Base-by-base conservation (phyloP, 1,140 invertebrate genomes). In the Drosophila suzukii region DNA sequence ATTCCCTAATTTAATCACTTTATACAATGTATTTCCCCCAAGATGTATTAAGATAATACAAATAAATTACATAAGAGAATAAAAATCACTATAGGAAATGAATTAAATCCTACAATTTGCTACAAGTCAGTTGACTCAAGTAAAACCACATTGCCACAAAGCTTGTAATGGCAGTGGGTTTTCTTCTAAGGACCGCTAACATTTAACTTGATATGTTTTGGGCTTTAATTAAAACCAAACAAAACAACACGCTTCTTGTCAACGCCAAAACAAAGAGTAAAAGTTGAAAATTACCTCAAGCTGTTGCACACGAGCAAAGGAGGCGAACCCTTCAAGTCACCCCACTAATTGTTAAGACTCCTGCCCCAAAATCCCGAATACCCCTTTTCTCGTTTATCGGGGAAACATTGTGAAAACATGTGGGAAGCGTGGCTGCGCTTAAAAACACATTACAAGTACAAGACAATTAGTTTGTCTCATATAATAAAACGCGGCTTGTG, bases 391-490 rank as follows among this genome's bases (percentile, higher is more conserved):
- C 81, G 75, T 75, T 85, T 84, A 84, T 84, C 81, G 56, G 79
- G 47, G 78, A 72, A 88, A 88, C 84, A 84, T 78, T 88, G 83
- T 84, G 80, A 89, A 89, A 88, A 88, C 84, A 89, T 88, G 84
- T 79, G 75, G 67, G 78, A 53, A 80, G 56, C 72, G 75, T 88
- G 84, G 67, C 84, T 88, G 65, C 49, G 86, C 81, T 89, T 90
- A 90, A 89, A 89, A 85, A 90, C 81, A 81, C 85, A 91, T 91
- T 89, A 89, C 77, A 74, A 78, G 83, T 74, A 75, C 61, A 76
- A 86, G 80, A 91, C 88, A 91, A 91, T 91, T 91, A 91, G 88
- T 91, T 83, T 90, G 79, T 90, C 83, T 91, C 80, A 78, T 75
- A 89, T 74, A 74, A 89, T 71, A 74, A 60, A 61, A 77, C 27